A percentile compares a stretch with the other conserved stretches of the same genome.
Conservation (phyloP, 2,888 invertebrate species). For the Dastarcus helophoroides region DNA sequence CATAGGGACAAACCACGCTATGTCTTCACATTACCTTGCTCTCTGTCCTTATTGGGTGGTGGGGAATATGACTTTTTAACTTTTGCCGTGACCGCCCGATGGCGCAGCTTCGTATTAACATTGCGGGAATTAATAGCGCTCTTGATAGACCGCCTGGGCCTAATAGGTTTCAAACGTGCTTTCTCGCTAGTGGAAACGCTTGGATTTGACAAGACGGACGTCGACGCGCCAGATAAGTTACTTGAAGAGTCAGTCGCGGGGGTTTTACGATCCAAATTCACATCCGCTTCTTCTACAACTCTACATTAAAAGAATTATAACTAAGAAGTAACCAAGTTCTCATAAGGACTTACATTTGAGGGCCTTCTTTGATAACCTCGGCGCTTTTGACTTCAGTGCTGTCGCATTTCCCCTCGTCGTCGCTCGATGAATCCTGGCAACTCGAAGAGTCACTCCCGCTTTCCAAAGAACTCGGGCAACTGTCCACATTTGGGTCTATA, state of each 20-base stretch:
- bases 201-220: constrained; percentile 6
- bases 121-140: no score
- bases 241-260: constrained; percentile 9
- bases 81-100: constrained; percentile 53
- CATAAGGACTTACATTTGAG: no score
- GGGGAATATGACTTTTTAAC: constrained; percentile 46
- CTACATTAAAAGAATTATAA: no score
- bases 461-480: constrained; percentile 34
- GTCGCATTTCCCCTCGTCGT: constrained; percentile 8
- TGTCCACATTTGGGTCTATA: constrained; percentile 59
- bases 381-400: constrained; percentile 4
- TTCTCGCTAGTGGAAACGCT: constrained; percentile 34
- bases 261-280: no score
- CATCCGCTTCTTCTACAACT: no score
- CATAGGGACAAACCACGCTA: neutral
- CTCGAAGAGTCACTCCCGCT: constrained; percentile 9
- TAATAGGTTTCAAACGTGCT: constrained; percentile 41
- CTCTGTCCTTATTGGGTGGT: constrained; percentile 51
- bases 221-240: constrained; percentile 8
- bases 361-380: no score
- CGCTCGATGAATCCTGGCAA: no score
- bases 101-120: constrained; percentile 20
- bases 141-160: no score
- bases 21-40: constrained; percentile 54
- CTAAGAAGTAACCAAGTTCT: no score